These are phyloP conservation scores for Lagorchestes hirsutus DNA, from an alignment of 2,797 vertebrate species.

Conservation along the genomic window DNA sequence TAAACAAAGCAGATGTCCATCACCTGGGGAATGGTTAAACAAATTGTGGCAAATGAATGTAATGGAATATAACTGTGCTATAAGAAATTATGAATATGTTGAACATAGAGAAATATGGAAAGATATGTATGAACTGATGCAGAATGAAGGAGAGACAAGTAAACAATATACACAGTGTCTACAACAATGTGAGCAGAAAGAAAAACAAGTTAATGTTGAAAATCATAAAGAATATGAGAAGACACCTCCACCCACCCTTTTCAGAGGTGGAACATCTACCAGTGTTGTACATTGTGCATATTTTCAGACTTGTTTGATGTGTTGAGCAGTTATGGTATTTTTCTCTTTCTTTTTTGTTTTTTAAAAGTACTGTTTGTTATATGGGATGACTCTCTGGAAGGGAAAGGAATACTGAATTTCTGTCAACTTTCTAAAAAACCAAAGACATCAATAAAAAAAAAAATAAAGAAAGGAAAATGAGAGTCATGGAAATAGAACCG, in stretches of 20 bases:
- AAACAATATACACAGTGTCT: background rate
- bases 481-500: background rate
- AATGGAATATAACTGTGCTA: background rate
- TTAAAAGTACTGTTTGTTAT: background rate
- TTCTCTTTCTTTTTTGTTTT: background rate
- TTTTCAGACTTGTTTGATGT: background rate
- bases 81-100: background rate
- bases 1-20: background rate
- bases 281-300: background rate
- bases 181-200: background rate
- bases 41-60: background rate
- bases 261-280: background rate
- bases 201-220: background rate
- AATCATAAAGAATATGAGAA: background rate
- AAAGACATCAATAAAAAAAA: background rate
- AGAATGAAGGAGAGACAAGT: background rate
- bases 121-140: background rate
- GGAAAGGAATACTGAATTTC: background rate
- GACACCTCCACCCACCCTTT: background rate
- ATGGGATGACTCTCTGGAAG: background rate
- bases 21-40: background rate
- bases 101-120: background rate
- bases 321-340: background rate
- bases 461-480: background rate
- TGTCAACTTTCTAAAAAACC: background rate